Base-by-base conservation (phyloP, 1,140 invertebrate genomes). In the Aporrectodea caliginosa region DNA sequence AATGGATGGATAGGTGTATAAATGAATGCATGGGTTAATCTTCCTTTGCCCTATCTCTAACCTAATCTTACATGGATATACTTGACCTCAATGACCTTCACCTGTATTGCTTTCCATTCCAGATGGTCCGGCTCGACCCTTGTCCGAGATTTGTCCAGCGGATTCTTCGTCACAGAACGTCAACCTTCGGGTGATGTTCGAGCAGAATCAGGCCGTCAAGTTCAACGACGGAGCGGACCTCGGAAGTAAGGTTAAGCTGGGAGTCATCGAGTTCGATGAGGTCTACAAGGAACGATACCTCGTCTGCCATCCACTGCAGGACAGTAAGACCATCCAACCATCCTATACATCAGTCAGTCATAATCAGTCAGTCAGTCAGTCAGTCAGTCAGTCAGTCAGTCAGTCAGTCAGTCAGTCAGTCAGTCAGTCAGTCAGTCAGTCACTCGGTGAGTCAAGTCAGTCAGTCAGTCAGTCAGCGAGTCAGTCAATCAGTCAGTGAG, bases 401-500 rank as follows among this genome's bases (percentile, higher is more conserved):
- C 81, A 81, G 81, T 82, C 81, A 82, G 81, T 81, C 81, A 81
- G 82, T 82, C 81, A 82, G 79, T 74, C 81, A 81, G 81, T 81
- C 81, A 81, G 81, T 81, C 78, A 79, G 78, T 79, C 78, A 79
- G 78, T 79, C 78, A 79, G 78, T 79, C 78, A 77, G 81, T 82
- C 81, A 78, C 81, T 83, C 81, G n/a, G n/a, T n/a, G n/a, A n/a
- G n/a, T n/a, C n/a, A n/a, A 73, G 74, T 82, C 79, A 81, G 81
- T 81, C 77, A 79, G 82, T 82, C 75, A 81, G 82, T 82, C 82
- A 82, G 79, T 81, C 81, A 81, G 81, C 81, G 82, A 82, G 75
- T 81, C 82, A 83, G 81, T 82, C 82, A 78, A 82, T 82, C 82
- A 73, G 82, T 82, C 82, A 72, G 82, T n/a, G n/a, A n/a, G n/a